Evolutionary conservation across 2,797 vertebrate genomes (phyloP).

Genomic region (Dendrocincla fuliginosa): DNA sequence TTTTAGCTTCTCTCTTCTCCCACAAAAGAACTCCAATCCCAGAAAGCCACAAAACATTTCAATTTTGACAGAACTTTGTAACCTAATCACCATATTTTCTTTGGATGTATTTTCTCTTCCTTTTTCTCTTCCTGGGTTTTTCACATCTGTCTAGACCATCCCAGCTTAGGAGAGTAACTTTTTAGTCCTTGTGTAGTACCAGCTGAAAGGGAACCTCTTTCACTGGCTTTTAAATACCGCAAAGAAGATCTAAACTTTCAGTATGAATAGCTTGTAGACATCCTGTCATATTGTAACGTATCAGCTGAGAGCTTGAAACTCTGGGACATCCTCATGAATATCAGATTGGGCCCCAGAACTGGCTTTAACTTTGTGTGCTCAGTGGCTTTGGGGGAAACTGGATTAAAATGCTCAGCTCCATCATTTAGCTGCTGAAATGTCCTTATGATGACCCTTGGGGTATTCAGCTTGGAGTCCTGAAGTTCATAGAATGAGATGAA

Average conservation of each 20-base stretch:
- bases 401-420: not conserved
- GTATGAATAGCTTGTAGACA: not conserved
- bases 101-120: not conserved
- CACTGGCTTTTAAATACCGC: not conserved
- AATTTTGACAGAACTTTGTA: not conserved
- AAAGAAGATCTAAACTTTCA: not conserved
- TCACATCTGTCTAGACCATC: not conserved
- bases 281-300: not conserved
- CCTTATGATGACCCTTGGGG: not conserved
- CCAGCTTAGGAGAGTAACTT: not conserved
- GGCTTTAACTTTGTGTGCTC: not conserved
- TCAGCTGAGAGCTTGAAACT: not conserved
- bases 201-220: not conserved
- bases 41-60: not conserved
- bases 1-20: not conserved
- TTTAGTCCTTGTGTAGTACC: not conserved
- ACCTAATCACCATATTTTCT: not conserved
- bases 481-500: not conserved
- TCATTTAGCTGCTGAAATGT: not conserved
- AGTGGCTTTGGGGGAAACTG: not conserved
- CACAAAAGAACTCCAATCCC: not conserved
- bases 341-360: not conserved
- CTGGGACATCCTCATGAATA: not conserved
- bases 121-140: not conserved
- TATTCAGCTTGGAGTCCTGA: not conserved